A percentile compares a stretch with the other conserved stretches of the same genome.
phyloP scores from a whole-genome alignment of 2,797 vertebrate species.

The Momotus momota region DNA sequence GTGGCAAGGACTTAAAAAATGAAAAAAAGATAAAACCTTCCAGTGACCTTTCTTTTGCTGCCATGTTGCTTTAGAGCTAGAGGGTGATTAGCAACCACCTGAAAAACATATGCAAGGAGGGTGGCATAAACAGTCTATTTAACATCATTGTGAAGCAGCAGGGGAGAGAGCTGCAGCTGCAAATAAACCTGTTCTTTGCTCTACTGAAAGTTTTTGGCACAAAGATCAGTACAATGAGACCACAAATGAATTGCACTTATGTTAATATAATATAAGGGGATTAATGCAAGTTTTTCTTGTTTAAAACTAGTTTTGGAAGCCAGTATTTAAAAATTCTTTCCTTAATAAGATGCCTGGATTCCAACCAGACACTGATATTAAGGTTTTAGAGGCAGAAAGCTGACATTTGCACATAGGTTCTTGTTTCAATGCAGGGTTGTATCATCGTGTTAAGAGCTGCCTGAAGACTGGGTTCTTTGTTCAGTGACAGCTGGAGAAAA shows the following conservation, averaged over 20 bases:
- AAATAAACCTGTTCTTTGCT: slow-evolving; percentile 12
- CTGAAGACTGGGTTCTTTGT: background rate
- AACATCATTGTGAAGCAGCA: background rate
- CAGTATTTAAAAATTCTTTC: background rate
- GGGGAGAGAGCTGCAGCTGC: background rate
- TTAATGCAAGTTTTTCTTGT: background rate
- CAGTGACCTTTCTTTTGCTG: background rate
- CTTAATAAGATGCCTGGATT: background rate
- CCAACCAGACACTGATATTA: background rate
- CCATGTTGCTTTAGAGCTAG: background rate
- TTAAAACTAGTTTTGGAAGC: background rate
- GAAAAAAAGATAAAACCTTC: background rate
- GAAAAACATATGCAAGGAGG: background rate
- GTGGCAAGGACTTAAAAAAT: background rate
- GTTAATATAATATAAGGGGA: background rate
- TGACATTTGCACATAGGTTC: background rate
- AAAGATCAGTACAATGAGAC: background rate
- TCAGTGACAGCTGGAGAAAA: background rate
- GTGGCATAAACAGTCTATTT: background rate
- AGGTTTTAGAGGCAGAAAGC: background rate
- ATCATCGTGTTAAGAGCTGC: background rate
- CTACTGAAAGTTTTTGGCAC: background rate
- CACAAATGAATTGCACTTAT: background rate
- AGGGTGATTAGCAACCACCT: background rate
- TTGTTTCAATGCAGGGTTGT: accelerated